Evolutionary conservation across 1,140 invertebrate species (phyloP).

Genomic region (Pseudoatta argentina): DNA sequence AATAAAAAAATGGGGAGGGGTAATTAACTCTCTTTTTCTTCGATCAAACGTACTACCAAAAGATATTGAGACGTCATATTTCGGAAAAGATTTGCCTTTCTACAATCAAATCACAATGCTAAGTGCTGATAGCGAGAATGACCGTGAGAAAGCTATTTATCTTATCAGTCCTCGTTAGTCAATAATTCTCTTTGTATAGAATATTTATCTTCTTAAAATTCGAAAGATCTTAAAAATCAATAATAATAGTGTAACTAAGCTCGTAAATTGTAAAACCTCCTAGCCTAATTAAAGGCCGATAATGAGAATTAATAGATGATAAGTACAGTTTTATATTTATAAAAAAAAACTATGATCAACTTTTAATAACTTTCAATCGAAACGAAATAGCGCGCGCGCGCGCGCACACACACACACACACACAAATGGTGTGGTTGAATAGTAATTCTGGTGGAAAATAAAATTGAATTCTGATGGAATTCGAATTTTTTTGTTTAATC

Average conservation of each 20-base stretch:
- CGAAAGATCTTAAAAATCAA: not conserved
- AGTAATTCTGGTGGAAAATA: too few species aligned
- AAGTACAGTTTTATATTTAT: too few species aligned
- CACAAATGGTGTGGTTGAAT: too few species aligned
- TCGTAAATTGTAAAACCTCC: too few species aligned
- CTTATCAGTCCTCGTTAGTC: constrained; percentile 10
- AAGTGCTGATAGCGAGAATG: constrained; percentile 14
- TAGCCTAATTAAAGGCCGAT: too few species aligned
- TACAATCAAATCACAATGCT: constrained; percentile 3
- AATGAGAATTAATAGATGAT: too few species aligned
- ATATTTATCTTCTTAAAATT: not conserved
- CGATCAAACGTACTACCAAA: constrained; percentile 1
- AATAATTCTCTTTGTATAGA: not conserved
- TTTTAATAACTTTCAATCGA: constrained; percentile 8
- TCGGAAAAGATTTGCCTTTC: not conserved
- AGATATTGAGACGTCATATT: not conserved
- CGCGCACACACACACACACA: too few species aligned
- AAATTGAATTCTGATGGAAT: too few species aligned
- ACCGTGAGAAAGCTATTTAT: constrained; percentile 14
- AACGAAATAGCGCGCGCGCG: too few species aligned
- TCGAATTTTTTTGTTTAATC: too few species aligned
- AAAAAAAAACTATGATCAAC: constrained; percentile 8
- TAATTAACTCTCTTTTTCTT: constrained; percentile 67
- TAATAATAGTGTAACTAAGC: not conserved
- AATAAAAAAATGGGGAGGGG: not conserved